phyloP scores from a whole-genome alignment of 2,888 invertebrate species.

The Escarpia spicata region DNA sequence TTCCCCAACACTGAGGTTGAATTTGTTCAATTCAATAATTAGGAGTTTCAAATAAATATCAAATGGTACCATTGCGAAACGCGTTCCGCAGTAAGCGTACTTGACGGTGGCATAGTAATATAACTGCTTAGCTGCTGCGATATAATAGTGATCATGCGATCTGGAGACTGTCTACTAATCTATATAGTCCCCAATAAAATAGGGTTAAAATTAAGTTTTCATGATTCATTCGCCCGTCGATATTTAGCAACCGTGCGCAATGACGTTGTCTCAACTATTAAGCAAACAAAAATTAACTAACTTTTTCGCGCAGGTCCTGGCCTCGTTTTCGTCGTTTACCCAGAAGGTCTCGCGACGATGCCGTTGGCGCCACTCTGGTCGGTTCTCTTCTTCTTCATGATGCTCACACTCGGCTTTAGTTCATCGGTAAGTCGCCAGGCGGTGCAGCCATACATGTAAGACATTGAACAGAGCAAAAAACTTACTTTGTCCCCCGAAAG shows the following conservation, averaged over 20 bases:
- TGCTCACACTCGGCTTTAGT: constrained; percentile 54
- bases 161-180: background rate
- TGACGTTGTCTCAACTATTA: background rate
- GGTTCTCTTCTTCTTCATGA: constrained; percentile 60
- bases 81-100: too few relatives aligned
- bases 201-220: too few relatives aligned
- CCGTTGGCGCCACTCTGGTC: constrained; percentile 57
- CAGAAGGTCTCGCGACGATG: constrained; percentile 56
- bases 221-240: too few relatives aligned
- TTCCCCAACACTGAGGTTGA: too few relatives aligned
- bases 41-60: too few relatives aligned
- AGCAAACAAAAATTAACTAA: background rate
- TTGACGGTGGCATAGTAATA: too few relatives aligned
- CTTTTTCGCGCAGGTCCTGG: constrained; percentile 52
- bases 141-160: background rate
- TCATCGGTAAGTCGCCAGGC: constrained; percentile 27
- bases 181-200: too few relatives aligned
- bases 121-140: background rate
- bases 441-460: too few relatives aligned
- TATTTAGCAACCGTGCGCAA: background rate
- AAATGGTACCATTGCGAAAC: too few relatives aligned
- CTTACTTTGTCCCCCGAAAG: background rate
- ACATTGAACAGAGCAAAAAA: background rate
- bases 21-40: too few relatives aligned
- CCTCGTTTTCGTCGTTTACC: constrained; percentile 58